Base-by-base conservation (phyloP, 1,140 invertebrate species). In the Macrotrachela quadricornifera region DNA sequence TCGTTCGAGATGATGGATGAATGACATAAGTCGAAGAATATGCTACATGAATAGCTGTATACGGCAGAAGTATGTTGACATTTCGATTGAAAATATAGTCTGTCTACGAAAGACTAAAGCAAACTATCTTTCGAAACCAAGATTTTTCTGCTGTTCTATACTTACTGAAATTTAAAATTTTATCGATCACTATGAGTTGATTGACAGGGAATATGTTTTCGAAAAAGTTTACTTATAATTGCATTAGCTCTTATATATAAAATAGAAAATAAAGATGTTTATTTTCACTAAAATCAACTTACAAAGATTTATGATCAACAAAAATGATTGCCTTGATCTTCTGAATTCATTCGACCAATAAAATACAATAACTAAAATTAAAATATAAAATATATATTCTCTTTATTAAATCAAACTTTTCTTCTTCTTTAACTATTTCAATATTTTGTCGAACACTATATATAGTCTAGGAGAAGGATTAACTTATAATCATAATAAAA, bases 251-350 rank as follows among this genome's bases (percentile, higher is more conserved):
- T n/a, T 77, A 55, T 18, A 63, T 62, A 42, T 49, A 51, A 36
- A 44, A 43, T 43, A 11, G n/a, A 46, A 10, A 46, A 12, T 53
- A 44, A 1, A 12, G 2, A 40, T 14, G 8, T 1, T 1, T 17
- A 14, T 47, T 3, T 49, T 40, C 11, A 47, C 1, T 21, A 46
- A 39, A 15, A 15, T 38, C 15, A 50, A 63, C 68, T 62, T 61
- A 70, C 68, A 61, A 57, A 4, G 75, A 67, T 66, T 88, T 88
- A 58, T 79, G 82, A 0, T 80, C 81, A 62, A 85, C 82, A 71
- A 91, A 91, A 30, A 90, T 76, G 13, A 91, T 84, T 0, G 79
- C 77, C 68, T 90, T n/a, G 86, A 45, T 86, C 83, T 41, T 76
- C 71, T 0, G 71, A 64, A 9, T 62, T 63, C 79, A 87, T 80